Evolutionary conservation across 2,113 vertebrate genomes (phyloP), one percentile per base, ranked within the genome.

Genomic region (Chionodraco myersi): DNA sequence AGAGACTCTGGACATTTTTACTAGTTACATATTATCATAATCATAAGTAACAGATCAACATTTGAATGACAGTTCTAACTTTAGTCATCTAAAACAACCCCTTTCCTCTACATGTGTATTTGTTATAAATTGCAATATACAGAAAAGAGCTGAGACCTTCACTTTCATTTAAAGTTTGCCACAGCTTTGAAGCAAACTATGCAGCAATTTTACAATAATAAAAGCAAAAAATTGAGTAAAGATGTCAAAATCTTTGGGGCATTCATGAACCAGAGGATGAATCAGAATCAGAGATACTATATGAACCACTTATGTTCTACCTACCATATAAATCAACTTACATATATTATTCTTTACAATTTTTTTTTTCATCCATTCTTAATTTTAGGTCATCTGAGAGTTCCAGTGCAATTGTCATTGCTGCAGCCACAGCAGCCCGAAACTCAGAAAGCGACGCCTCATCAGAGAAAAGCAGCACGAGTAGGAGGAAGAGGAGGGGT

Each of bases 401-500:
- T 21, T 86, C 69, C 9, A 77, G 53, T 48, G 1, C 15, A 10
- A 4, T 60, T 3, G 14, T 73, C 18, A 11, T 14, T 53, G 53
- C 64, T 44, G 52, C 80, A 48, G 41, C 26, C 1, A 9, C 26
- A 30, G 52, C 2, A 11, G 52, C 15, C 2, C 56, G 62, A 53
- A 83, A 48, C 44, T 88, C 81, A 63, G 78, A 77, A 45, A 89
- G 72, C 9, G 66, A 84, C 0, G 4, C 16, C 30, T 75, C 85
- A 13, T 74, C 74, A 11, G 73, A 61, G 56, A 79, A 66, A 76
- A 13, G 13, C 45, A 70, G 66, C 34, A 15, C 45, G 1, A 65
- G 57, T 4, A 34, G n/a, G 2, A 64, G 36, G 10, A 86, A 4
- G 21, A 80, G 51, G 52, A 88, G 59, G 44, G 76, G 69, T n/a